Percentiles rank a stretch among this genome's conserved stretches.
phyloP scores from a whole-genome alignment of 2,888 invertebrate species.

The Sicus ferrugineus region DNA sequence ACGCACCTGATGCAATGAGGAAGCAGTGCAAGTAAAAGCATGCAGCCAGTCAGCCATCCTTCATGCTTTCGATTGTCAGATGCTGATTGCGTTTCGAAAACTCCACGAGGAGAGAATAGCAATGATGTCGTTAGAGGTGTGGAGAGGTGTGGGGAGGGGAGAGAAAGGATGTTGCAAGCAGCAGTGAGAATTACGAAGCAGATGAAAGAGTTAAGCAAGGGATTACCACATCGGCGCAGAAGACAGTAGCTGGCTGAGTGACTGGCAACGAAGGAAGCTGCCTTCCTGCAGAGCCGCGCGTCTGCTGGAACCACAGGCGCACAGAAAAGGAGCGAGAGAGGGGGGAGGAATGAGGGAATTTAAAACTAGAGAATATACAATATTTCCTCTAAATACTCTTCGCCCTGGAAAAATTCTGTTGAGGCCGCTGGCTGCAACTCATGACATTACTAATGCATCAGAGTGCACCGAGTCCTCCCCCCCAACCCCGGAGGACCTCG shows the following conservation, averaged over 20 bases:
- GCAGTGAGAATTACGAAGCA: slow-evolving; percentile 40
- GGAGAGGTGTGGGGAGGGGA: no score
- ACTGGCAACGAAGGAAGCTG: slow-evolving; percentile 5
- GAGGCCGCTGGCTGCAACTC: no score
- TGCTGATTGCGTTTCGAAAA: slow-evolving; percentile 9
- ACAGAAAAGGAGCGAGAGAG: no score
- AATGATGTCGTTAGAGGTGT: not conserved
- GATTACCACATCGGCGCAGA: slow-evolving; percentile 44
- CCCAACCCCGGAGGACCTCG: not conserved
- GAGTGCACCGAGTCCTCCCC: no score
- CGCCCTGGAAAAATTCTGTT: no score
- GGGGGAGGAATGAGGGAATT: not conserved
- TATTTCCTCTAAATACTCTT: no score
- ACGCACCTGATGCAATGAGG: slow-evolving; percentile 16
- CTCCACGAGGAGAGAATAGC: not conserved
- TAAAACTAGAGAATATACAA: no score
- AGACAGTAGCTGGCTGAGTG: slow-evolving; percentile 36
- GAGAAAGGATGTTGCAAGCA: slow-evolving; percentile 26
- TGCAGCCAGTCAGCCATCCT: no score
- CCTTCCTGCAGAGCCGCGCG: no score
- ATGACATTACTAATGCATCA: no score
- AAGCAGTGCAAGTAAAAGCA: not conserved
- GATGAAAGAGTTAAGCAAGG: slow-evolving; percentile 44
- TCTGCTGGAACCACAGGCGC: no score
- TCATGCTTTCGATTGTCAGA: no score